Base-by-base conservation (phyloP, 2,113 vertebrate genomes). In the Polyodon spathula region DNA sequence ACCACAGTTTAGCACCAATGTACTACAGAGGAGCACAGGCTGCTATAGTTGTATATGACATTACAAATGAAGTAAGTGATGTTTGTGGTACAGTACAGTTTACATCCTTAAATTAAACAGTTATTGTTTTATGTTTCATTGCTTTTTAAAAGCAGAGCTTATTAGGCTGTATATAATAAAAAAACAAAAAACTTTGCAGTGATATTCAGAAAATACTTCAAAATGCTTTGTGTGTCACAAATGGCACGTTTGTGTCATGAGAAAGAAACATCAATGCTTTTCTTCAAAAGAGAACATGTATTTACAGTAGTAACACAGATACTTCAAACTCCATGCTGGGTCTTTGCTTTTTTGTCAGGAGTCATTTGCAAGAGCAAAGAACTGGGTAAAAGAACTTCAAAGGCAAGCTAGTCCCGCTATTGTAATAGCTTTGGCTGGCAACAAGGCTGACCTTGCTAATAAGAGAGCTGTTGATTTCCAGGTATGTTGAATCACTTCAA, bases 361-460 rank as follows among this genome's bases (percentile, higher is more conserved):
- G 67, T 98, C 96, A 53, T 99, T 99, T 87, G 89, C 92, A 72
- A 92, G 95, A 85, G 95, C 94, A 37, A 99, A 98, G 88, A 99
- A 97, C 68, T 99, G 96, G 96, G 94, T 98, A 71, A 98, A 99
- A 82, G 96, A 99, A 81, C 92, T 99, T 73, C 96, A 99, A 84
- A 93, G 94, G 82, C 95, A 99, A 94, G 96, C 95, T 81, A 99
- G 94, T 81, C 94, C 95, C 71, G 97, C 95, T 73, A 98, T 99
- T 77, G 96, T 99, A 83, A 99, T 99, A 92, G 96, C 95, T 69
- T 89, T 99, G 87, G 92, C 95, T 66, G 96, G 96, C 82, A 99
- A 99, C 83, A 99, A 99, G 83, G 93, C 94, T 50, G 96, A 99
- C 69, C 90, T 99, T 65, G 90, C 92, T 66, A 96, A 86, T 84